Evolutionary conservation across 2,113 vertebrate species (phyloP), one percentile per base, ranked within the genome.

Genomic region (Petroica traversi): DNA sequence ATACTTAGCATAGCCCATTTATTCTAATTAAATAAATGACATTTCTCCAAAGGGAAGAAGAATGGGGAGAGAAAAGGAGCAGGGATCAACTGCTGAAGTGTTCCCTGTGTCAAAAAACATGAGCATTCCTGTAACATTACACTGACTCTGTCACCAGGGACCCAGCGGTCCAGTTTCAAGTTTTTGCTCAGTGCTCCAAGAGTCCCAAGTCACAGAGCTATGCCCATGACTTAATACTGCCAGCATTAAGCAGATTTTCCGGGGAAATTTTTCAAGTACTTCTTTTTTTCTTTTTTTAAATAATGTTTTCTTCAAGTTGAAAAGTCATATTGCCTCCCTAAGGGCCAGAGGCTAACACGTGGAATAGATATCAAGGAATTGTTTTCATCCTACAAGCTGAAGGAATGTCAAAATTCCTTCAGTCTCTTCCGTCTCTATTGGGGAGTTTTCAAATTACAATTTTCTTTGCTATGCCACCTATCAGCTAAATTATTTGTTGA

Each of bases 81-180:
- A 78, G 38, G 36, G 72, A 96, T 95, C 94, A 88, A 81, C 92
- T 74, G 72, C 92, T 84, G 85, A 84, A 96, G 76, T 81, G 52
- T 96, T 97, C 91, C 83, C 52, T 89, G 36, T 75, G 64, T 94
- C 88, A 88, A 52, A 97, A 96, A 96, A 86, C 93, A 94, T 0
- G 7, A 96, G 48, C 96, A 96, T 97, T 97, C 96, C 93, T 95
- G 68, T 90, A 96, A 96, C 95, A 93, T 97, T 96, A 96, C 90
- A 78, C 95, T 72, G 73, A 78, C 48, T 79, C 28, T 93, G 95
- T 93, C 95, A 93, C 92, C 58, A 95, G 96, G 93, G 95, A 96
- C 85, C 48, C 68, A 61, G 75, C 38, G 26, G 92, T 85, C 90
- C 85, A 64, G 79, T 94, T 96, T 97, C 92, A 94, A 94, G 82